A percentile compares a stretch with the other conserved stretches of the same genome.
Evolutionary conservation across 2,888 invertebrate genomes (phyloP).

Genomic region (Charanyca ferruginea): DNA sequence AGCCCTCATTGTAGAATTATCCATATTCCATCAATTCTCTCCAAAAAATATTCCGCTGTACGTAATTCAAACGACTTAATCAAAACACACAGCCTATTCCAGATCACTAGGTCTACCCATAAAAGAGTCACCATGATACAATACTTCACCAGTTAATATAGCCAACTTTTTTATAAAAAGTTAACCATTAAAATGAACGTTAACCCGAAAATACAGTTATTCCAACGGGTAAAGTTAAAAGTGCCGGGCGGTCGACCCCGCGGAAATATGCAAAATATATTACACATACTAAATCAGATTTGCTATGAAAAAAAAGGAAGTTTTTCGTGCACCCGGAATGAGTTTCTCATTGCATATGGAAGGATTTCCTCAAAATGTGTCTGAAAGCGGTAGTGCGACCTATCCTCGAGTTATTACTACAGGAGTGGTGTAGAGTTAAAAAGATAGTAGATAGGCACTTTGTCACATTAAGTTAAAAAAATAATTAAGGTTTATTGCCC

Average conservation of each 20-base stretch:
- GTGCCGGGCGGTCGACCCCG: slow-evolving; percentile 67
- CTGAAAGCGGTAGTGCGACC: slow-evolving; percentile 49
- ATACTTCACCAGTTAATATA: slow-evolving; percentile 52
- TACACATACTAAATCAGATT: slow-evolving; percentile 74
- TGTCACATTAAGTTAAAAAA: not conserved
- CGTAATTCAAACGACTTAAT: slow-evolving; percentile 18
- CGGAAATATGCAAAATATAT: slow-evolving; percentile 74
- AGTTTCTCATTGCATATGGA: slow-evolving; percentile 68
- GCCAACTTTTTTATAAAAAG: slow-evolving; percentile 66
- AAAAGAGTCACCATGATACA: slow-evolving; percentile 57
- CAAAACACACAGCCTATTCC: slow-evolving; percentile 22
- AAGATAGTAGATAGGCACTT: slow-evolving; percentile 17
- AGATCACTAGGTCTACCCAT: slow-evolving; percentile 55
- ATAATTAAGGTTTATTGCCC: no score
- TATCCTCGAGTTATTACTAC: slow-evolving; percentile 58
- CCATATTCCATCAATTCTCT: no score
- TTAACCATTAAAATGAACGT: slow-evolving; percentile 74
- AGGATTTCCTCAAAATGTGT: slow-evolving; percentile 63
- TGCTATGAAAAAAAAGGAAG: slow-evolving; percentile 66
- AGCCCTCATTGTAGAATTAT: no score
- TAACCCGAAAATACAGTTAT: slow-evolving; percentile 81
- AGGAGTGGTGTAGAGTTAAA: slow-evolving; percentile 32
- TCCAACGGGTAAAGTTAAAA: slow-evolving; percentile 73
- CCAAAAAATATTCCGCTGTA: not conserved
- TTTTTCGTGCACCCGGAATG: slow-evolving; percentile 60